These are phyloP conservation scores for Loris lydekkerianus DNA, from an alignment of 2,797 vertebrate species.

Conservation along the genomic window DNA sequence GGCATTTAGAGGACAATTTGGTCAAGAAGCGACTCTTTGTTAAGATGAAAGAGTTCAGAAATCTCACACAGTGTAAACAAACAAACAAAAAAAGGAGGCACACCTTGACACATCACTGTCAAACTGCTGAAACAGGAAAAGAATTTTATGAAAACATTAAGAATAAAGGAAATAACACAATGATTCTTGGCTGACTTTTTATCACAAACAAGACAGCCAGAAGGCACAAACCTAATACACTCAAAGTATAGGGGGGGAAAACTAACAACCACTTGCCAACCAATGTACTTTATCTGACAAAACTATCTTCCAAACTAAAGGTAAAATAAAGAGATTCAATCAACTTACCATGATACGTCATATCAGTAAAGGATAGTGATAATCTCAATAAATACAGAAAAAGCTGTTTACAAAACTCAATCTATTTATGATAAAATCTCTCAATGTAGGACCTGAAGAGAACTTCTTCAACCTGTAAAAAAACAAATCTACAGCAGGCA, in stretches of 20 bases:
- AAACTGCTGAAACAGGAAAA: neutral
- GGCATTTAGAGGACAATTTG: neutral
- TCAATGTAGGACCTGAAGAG: neutral
- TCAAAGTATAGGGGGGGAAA: neutral
- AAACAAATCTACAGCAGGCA: neutral
- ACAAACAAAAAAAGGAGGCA: neutral
- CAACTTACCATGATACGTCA: neutral
- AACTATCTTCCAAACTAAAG: neutral
- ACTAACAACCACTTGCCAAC: neutral
- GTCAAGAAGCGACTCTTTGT: neutral
- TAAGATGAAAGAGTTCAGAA: neutral
- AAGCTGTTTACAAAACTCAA: neutral
- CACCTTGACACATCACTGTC: neutral
- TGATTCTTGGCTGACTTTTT: neutral
- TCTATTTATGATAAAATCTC: neutral
- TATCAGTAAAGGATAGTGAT: neutral
- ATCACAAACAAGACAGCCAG: neutral
- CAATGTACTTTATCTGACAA: neutral
- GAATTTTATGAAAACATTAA: neutral
- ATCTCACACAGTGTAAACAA: neutral
- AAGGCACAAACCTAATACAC: neutral
- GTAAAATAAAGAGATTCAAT: neutral
- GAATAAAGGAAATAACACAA: neutral
- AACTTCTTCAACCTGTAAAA: neutral
- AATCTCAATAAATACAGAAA: neutral